A percentile compares a stretch with the other conserved stretches of the same genome.
phyloP scores from a whole-genome alignment of 1,140 invertebrate species.

The Anastrepha obliqua region DNA sequence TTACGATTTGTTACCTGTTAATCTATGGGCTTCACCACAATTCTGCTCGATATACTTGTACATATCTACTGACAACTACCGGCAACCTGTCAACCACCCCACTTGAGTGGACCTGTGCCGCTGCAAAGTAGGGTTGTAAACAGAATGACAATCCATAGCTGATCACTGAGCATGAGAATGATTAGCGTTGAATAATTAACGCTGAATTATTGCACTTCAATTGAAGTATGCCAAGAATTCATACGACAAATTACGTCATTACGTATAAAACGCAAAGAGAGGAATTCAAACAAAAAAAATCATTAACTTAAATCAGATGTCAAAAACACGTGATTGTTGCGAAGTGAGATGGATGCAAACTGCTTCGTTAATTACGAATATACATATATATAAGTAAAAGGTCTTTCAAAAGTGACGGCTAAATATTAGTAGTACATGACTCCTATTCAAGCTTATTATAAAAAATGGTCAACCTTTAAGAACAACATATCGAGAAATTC shows the following conservation, averaged over 20 bases:
- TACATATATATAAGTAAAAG: no score
- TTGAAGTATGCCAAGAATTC: slow-evolving; percentile 6
- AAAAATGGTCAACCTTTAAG: no score
- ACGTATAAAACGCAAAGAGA: no score
- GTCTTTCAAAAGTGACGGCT: no score
- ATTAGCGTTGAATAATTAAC: not conserved
- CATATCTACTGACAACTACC: slow-evolving; percentile 17
- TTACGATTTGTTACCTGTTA: not conserved
- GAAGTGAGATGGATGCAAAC: no score
- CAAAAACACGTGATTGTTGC: no score
- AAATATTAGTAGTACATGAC: no score
- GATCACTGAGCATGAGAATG: slow-evolving; percentile 21
- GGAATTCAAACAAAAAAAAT: no score
- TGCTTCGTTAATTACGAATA: no score
- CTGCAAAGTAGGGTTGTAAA: not conserved
- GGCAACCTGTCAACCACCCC: not conserved
- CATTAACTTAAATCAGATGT: no score
- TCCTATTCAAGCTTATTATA: no score
- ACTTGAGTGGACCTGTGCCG: not conserved
- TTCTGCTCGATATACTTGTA: not conserved
- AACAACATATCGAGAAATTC: no score
- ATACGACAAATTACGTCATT: slow-evolving; percentile 14
- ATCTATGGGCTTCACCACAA: not conserved
- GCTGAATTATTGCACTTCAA: not conserved
- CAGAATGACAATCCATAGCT: not conserved